Evolutionary conservation across 2,888 invertebrate genomes (phyloP).

Genomic region (Amphipoea oculea): DNA sequence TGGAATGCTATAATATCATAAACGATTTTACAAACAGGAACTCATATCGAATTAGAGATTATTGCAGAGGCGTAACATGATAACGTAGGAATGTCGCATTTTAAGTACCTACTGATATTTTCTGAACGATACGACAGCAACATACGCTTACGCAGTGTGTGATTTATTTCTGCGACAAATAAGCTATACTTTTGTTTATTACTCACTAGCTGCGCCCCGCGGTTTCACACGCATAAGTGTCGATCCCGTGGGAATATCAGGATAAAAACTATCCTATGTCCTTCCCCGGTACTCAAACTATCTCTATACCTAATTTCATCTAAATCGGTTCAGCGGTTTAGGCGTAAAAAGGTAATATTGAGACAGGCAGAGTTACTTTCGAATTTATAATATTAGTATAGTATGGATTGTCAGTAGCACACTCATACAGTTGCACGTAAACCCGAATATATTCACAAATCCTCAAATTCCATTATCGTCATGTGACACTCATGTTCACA

Average conservation of each 20-base stretch:
- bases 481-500: constrained; percentile 10
- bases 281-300: no score
- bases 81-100: neutral
- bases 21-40: neutral
- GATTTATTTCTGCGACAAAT: neutral
- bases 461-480: constrained; percentile 27
- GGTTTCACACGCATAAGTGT: no score
- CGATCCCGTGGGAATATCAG: no score
- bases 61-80: neutral
- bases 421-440: neutral
- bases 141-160: neutral
- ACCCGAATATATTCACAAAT: constrained; percentile 21
- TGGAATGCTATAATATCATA: neutral
- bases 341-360: no score
- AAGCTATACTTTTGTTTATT: neutral
- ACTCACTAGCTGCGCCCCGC: no score
- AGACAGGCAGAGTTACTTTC: no score
- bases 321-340: no score
- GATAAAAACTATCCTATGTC: no score
- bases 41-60: neutral
- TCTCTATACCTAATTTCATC: no score
- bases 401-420: no score
- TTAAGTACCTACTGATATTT: neutral
- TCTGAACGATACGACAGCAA: neutral
- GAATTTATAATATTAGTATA: no score